Evolutionary conservation across 2,797 vertebrate species (phyloP).

Genomic region (Synanceia verrucosa): DNA sequence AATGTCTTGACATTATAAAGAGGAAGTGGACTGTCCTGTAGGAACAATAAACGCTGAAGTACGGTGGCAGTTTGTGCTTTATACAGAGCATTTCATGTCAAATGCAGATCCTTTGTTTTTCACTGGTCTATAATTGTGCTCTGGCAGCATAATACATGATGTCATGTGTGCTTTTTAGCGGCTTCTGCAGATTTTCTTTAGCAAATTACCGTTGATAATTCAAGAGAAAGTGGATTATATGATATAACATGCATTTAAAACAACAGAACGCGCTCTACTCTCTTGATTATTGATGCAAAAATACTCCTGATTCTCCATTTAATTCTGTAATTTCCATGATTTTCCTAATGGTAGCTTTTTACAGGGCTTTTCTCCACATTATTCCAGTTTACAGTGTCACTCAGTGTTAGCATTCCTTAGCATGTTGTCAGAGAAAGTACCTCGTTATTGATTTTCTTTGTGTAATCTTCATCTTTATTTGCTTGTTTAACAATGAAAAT

Average conservation of each 20-base stretch:
- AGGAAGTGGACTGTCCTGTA: neutral
- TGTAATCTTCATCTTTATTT: neutral
- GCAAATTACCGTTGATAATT: neutral
- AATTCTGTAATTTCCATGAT: constrained; percentile 28
- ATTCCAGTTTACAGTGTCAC: constrained; percentile 10
- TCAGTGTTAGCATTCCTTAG: constrained; percentile 15
- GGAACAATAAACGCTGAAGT: neutral
- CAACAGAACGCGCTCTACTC: neutral
- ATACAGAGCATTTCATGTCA: neutral
- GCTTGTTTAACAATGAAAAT: constrained; percentile 1
- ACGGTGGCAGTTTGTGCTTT: neutral
- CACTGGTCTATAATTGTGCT: constrained; percentile 6
- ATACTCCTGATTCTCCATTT: neutral
- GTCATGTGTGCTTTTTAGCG: constrained; percentile 38
- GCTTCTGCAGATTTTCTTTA: neutral
- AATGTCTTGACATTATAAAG: constrained; percentile 9
- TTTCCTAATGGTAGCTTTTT: neutral
- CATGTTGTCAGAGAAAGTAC: constrained; percentile 15
- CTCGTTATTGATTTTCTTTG: constrained; percentile 19
- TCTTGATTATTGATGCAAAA: neutral
- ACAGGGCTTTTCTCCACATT: constrained; percentile 13
- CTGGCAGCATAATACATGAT: constrained; percentile 26
- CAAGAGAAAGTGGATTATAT: neutral
- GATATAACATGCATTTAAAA: neutral
- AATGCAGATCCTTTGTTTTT: constrained; percentile 23